Evolutionary conservation across 2,113 vertebrate species (phyloP).

Genomic region (Hymenochirus boettgeri): DNA sequence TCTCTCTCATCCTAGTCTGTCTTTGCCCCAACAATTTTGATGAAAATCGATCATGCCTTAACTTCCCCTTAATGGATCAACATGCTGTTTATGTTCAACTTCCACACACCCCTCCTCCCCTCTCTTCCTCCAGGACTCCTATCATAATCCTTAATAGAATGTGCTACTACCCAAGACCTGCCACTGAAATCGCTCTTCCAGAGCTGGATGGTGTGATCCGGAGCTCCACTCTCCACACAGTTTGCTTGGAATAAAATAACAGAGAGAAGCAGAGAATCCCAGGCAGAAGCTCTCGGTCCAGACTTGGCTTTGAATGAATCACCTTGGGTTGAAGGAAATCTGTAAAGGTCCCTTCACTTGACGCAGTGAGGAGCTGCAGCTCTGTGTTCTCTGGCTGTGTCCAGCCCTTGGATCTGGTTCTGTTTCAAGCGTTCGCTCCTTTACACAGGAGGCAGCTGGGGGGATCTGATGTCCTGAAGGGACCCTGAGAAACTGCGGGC

Average conservation of each 20-base stretch:
- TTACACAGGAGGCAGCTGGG: constrained; percentile 49
- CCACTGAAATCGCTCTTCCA: constrained; percentile 42
- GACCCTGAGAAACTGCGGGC: constrained; percentile 41
- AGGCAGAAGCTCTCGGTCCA: constrained; percentile 24
- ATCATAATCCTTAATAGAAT: constrained; percentile 53
- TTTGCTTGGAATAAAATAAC: constrained; percentile 47
- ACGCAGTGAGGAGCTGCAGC: constrained; percentile 79
- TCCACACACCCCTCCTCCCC: constrained; percentile 11
- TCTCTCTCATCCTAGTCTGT: constrained; percentile 42
- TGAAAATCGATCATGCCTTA: constrained; percentile 71
- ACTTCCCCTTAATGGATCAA: constrained; percentile 64
- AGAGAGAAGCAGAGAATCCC: constrained; percentile 44
- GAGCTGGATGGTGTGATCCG: constrained; percentile 45
- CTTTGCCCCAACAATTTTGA: constrained; percentile 65
- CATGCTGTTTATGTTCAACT: constrained; percentile 50
- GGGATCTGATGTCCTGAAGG: constrained; percentile 46
- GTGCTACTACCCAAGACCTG: constrained; percentile 58
- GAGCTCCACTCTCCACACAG: constrained; percentile 4
- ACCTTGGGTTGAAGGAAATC: constrained; percentile 61
- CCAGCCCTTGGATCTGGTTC: constrained; percentile 65
- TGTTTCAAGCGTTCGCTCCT: constrained; percentile 45
- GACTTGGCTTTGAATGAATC: constrained; percentile 60
- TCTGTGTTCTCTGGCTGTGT: constrained; percentile 57
- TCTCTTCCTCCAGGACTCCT: constrained; percentile 43
- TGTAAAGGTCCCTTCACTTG: constrained; percentile 63